phyloP scores from a whole-genome alignment of 2,888 invertebrate genomes.

The Willowsia nigromaculata region DNA sequence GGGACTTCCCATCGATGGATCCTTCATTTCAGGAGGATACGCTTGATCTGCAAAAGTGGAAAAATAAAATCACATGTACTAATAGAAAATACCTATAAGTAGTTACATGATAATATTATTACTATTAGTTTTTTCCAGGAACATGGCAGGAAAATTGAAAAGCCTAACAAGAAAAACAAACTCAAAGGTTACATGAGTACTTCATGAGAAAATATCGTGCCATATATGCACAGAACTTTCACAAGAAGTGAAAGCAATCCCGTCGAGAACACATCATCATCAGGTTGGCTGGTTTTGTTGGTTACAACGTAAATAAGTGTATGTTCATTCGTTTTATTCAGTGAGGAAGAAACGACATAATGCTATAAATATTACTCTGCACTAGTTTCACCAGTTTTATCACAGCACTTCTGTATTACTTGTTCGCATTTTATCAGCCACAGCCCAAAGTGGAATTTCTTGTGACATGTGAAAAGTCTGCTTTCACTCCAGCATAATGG shows the following conservation, averaged over 20 bases:
- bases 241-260: slow-evolving; percentile 8
- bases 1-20: slow-evolving; percentile 77
- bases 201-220: too few relatives aligned
- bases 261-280: neutral
- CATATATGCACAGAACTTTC: neutral
- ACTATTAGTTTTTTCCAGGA: neutral
- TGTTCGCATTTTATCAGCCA: neutral
- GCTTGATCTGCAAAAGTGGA: slow-evolving; percentile 60
- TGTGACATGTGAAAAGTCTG: slow-evolving; percentile 13
- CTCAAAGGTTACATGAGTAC: too few relatives aligned
- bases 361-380: neutral
- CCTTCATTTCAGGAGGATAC: slow-evolving; percentile 71
- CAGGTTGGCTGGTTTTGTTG: neutral
- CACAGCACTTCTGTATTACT: neutral
- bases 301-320: neutral
- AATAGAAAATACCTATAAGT: neutral
- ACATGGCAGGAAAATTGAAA: too few relatives aligned
- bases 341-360: neutral
- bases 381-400: neutral
- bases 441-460: neutral
- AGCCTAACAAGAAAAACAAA: too few relatives aligned
- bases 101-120: neutral
- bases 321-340: neutral
- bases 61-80: slow-evolving; percentile 2
- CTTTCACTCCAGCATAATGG: neutral